These are phyloP conservation scores for Peromyscus polionotus DNA, from an alignment of 2,113 vertebrate species.

Conservation along the genomic window DNA sequence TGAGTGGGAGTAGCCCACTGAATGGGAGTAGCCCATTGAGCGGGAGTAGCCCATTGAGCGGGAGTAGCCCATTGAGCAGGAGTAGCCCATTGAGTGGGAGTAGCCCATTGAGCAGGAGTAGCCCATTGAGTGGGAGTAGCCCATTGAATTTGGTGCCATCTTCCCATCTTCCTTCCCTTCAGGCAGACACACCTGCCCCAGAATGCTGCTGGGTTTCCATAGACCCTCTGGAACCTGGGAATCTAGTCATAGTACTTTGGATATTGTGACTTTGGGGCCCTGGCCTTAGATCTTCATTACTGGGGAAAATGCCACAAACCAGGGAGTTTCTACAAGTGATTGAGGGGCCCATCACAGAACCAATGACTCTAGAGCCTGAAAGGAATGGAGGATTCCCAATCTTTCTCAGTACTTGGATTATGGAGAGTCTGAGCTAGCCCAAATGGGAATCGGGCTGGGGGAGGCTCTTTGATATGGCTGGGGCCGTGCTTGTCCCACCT, in stretches of 20 bases:
- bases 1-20: neutral
- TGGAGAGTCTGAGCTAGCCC: neutral
- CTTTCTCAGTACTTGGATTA: neutral
- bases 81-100: too few species aligned
- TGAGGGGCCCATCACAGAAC: neutral
- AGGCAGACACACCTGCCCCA: too few species aligned
- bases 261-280: neutral
- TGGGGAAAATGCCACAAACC: neutral
- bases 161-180: neutral
- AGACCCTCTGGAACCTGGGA: neutral
- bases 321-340: neutral
- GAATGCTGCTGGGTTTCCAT: neutral
- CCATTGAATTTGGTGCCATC: neutral
- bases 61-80: too few species aligned
- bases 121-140: too few species aligned
- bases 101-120: too few species aligned
- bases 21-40: neutral
- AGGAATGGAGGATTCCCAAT: neutral
- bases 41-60: fast-evolving
- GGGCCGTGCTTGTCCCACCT: too few species aligned
- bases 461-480: neutral
- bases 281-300: constrained; percentile 34
- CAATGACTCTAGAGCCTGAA: neutral
- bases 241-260: neutral
- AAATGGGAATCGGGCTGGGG: neutral